Conservation (phyloP, 2,113 vertebrate species). For the Puma concolor region DNA sequence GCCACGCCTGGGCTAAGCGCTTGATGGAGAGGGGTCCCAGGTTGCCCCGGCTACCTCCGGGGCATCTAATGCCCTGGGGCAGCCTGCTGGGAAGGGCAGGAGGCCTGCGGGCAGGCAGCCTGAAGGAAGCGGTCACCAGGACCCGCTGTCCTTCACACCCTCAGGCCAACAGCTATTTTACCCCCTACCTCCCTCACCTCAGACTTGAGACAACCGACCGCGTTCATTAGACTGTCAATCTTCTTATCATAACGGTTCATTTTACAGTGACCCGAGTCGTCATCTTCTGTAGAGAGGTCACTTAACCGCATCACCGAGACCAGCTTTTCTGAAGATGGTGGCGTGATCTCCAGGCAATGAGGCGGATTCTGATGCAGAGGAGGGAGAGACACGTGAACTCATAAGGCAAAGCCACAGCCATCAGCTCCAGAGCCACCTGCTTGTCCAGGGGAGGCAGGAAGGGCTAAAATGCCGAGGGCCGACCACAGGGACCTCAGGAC, state of each 20-base stretch:
- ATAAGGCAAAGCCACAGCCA: not conserved
- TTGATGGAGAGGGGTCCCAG: not conserved
- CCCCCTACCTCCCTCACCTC: conserved; percentile 84
- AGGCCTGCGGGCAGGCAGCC: not conserved
- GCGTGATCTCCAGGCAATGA: conserved; percentile 88
- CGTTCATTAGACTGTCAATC: conserved; percentile 91
- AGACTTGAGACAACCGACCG: conserved; percentile 92
- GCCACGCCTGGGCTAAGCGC: not conserved
- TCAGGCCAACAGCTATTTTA: not conserved
- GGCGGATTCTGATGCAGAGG: conserved; percentile 86
- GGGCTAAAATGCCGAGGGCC: not conserved
- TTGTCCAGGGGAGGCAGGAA: not conserved
- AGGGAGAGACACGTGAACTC: not conserved
- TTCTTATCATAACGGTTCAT: conserved; percentile 93
- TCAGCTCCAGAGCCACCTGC: not conserved
- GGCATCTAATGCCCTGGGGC: not conserved
- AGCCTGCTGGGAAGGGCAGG: not conserved
- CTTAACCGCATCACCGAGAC: conserved; percentile 88
- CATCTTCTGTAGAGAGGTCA: conserved; percentile 93
- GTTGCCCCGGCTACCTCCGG: not conserved
- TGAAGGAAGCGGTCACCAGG: not conserved
- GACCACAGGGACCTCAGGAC: not conserved
- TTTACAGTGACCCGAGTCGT: conserved; percentile 88
- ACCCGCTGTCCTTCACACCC: not conserved
- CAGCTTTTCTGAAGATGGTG: conserved; percentile 85